Base-by-base conservation (phyloP, 2,888 invertebrate species). In the Stratiomys singularior region DNA sequence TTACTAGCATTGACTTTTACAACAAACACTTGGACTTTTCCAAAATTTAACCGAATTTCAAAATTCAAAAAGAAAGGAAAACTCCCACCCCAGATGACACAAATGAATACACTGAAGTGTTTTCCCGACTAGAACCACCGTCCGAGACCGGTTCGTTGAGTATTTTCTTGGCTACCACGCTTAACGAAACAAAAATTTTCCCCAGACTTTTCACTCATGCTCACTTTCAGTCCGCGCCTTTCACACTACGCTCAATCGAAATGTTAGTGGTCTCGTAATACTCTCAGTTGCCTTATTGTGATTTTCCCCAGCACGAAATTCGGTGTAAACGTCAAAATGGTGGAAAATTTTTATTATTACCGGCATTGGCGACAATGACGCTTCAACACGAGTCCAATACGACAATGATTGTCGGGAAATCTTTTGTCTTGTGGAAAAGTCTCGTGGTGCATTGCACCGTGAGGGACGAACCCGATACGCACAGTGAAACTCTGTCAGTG, bases 291-390 rank as follows among this genome's bases (percentile, higher is more conserved):
- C 15, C 4, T 44, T n/a, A 18, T 66, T 18, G 44, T n/a, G n/a
- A 30, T 18, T 66, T 28, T 72, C 74, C 37, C 60, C 74, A 58
- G n/a, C 37, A 37, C 60, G 60, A 74, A 74, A 13, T 4, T 4
- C 13, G 15, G 37, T 47, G 23, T 7, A 74, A 74, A 58, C 44
- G 58, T 74, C 74, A 74, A 58, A 47, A 18, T 37, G 44, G 37
- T 5, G 28, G 60, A 47, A 74, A 58, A 74, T 13, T 58, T 60
- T 58, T 76, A 63, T 76, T 76, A 76, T 76, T 76, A 46, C 76
- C 76, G 76, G 76, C 76, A 76, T 63, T 23, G 58, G 5, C 25
- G 46, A 60, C 60, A 25, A 15, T 23, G 25, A 60, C 23, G 52
- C 18, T n/a, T 13, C 52, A 52, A 13, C 52, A 52, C 52, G 52